These are phyloP conservation scores for Potamilus streckersoni DNA, from an alignment of 1,140 invertebrate species.

Conservation along the genomic window DNA sequence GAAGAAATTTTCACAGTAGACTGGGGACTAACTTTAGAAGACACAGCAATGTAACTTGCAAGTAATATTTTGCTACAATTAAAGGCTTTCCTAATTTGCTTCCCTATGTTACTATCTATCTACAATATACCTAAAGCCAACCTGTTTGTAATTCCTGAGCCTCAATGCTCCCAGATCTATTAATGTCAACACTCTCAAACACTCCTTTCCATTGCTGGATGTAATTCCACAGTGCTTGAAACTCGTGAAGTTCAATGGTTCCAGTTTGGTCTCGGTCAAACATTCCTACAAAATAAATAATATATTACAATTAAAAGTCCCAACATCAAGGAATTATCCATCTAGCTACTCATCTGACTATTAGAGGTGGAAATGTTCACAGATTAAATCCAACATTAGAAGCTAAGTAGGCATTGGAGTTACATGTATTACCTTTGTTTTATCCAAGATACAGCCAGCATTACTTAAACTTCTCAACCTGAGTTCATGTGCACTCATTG, in stretches of 20 bases:
- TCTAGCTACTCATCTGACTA: too few species aligned
- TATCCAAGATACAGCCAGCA: too few species aligned
- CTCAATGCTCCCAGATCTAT: slow-evolving; percentile 87
- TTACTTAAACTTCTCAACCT: too few species aligned
- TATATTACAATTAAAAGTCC: neutral
- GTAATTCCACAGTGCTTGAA: slow-evolving; percentile 88
- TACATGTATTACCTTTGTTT: too few species aligned
- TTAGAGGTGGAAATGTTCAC: too few species aligned
- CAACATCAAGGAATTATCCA: too few species aligned
- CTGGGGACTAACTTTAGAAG: too few species aligned
- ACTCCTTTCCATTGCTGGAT: slow-evolving; percentile 85
- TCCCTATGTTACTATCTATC: neutral
- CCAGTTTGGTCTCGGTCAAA: slow-evolving; percentile 88
- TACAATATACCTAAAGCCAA: slow-evolving; percentile 54
- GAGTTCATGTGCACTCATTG: too few species aligned
- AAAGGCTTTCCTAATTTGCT: neutral
- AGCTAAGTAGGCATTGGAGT: too few species aligned
- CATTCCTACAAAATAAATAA: slow-evolving; percentile 76
- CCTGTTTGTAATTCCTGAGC: slow-evolving; percentile 82
- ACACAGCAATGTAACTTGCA: too few species aligned
- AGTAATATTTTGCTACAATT: neutral
- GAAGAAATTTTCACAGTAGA: too few species aligned
- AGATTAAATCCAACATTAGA: too few species aligned
- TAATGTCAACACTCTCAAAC: slow-evolving; percentile 84
- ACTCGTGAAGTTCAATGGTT: slow-evolving; percentile 89